Evolutionary conservation across 2,797 vertebrate genomes (phyloP).

Genomic region (Botia kubotai): DNA sequence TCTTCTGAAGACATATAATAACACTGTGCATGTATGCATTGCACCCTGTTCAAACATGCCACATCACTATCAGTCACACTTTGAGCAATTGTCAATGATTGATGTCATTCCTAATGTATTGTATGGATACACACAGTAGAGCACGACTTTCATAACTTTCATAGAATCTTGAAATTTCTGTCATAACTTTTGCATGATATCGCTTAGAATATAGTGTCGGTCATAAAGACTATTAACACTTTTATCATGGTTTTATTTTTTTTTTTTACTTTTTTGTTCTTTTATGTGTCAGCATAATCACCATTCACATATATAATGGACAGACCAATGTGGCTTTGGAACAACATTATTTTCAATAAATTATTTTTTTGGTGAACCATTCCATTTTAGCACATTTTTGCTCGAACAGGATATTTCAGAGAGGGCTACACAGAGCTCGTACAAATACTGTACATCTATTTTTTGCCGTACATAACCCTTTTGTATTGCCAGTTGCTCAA

Average conservation of each 20-base stretch:
- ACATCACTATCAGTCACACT: no score
- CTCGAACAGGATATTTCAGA: slow-evolving; percentile 34
- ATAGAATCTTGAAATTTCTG: no score
- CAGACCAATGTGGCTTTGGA: neutral
- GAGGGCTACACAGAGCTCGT: slow-evolving; percentile 54
- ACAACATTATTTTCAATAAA: no score
- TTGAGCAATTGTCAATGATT: no score
- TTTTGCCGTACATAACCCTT: slow-evolving; percentile 62
- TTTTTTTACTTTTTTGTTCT: neutral
- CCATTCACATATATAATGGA: neutral
- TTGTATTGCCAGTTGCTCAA: slow-evolving; percentile 72
- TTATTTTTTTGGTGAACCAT: no score
- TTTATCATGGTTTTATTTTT: neutral
- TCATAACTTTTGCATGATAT: neutral
- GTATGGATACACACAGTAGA: neutral
- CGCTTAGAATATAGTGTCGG: neutral
- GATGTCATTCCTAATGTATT: no score
- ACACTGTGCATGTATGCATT: no score
- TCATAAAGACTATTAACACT: no score
- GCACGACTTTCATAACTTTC: neutral
- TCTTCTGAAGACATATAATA: no score
- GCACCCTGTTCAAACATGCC: no score
- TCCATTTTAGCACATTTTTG: neutral
- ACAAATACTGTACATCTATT: slow-evolving; percentile 59
- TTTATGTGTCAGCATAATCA: neutral